Evolutionary conservation across 2,113 vertebrate genomes (phyloP).

Genomic region (Merops nubicus): DNA sequence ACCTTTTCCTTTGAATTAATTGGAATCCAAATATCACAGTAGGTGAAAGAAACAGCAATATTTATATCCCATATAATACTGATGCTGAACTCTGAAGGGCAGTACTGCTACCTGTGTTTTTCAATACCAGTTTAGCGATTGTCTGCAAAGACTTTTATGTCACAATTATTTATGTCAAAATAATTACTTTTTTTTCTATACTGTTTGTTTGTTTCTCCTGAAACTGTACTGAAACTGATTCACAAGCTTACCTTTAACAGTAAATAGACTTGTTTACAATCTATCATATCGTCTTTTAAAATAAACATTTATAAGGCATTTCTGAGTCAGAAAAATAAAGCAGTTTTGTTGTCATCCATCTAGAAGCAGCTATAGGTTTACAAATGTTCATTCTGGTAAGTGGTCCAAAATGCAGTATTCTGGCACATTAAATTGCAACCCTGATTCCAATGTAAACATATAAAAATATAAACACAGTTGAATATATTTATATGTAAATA

Average conservation of each 20-base stretch:
- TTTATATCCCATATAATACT: background rate
- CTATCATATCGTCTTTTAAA: background rate
- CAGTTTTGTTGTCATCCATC: background rate
- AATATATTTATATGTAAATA: background rate
- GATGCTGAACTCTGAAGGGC: background rate
- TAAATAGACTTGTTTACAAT: background rate
- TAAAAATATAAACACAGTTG: background rate
- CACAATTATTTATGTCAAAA: no score
- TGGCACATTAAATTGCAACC: background rate
- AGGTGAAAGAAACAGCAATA: background rate
- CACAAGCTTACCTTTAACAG: background rate
- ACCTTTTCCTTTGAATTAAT: background rate
- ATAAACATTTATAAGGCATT: background rate
- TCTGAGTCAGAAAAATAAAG: background rate
- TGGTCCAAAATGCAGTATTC: background rate
- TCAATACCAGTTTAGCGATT: background rate
- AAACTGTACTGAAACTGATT: background rate
- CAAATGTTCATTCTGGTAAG: background rate
- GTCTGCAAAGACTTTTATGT: background rate
- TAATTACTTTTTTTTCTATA: background rate
- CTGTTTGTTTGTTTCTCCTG: background rate
- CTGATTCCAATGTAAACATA: background rate
- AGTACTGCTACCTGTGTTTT: background rate
- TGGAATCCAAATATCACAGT: background rate
- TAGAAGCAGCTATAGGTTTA: background rate